Evolutionary conservation across 2,797 vertebrate species (phyloP).

Genomic region (Microctenopoma lineatum): DNA sequence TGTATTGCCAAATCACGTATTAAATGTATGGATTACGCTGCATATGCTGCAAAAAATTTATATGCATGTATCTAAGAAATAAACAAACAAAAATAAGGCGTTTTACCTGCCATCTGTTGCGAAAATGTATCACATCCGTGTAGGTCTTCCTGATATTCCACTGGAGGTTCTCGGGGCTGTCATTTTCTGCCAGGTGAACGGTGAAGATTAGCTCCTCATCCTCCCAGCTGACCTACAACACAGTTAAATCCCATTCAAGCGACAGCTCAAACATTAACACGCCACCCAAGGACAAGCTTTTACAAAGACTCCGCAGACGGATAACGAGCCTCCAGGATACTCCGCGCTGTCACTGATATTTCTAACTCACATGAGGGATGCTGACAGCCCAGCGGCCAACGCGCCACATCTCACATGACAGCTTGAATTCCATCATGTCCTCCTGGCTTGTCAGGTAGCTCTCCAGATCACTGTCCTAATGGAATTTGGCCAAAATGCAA

Average conservation of each 20-base stretch:
- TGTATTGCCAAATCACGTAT: no score
- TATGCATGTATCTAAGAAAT: no score
- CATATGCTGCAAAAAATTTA: no score
- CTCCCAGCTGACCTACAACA: conserved; percentile 72
- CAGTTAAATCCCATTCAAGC: conserved; percentile 19
- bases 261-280: conserved; percentile 57
- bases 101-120: conserved; percentile 80
- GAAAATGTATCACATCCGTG: conserved; percentile 77
- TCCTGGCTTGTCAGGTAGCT: conserved; percentile 72
- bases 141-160: conserved; percentile 83
- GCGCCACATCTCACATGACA: conserved; percentile 86
- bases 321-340: conserved; percentile 52
- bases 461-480: conserved; percentile 77
- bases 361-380: conserved; percentile 79
- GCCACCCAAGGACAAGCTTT: conserved; percentile 45
- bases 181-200: conserved; percentile 79
- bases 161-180: conserved; percentile 81
- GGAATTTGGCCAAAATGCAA: conserved; percentile 33
- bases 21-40: no score
- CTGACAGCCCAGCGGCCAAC: conserved; percentile 80
- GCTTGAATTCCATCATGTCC: conserved; percentile 84
- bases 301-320: conserved; percentile 33
- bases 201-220: conserved; percentile 74
- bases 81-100: background rate
- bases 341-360: conserved; percentile 48